phyloP scores from a whole-genome alignment of 1,140 invertebrate species.

The Capitella teleta region DNA sequence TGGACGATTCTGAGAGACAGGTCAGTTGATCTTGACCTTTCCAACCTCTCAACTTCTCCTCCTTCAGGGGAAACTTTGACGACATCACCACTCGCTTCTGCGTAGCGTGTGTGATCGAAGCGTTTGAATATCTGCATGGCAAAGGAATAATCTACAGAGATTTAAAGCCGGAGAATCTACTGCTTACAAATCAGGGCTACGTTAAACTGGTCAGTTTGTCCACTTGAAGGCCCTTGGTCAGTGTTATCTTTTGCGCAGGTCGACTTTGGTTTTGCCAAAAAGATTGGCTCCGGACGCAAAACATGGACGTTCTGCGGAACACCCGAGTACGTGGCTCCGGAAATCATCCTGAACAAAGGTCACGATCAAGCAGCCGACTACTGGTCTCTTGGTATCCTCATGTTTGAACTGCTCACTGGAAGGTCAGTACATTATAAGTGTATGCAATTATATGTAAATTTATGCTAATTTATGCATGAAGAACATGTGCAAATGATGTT shows the following conservation, averaged over 20 bases:
- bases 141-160: conserved; percentile 83
- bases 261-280: conserved; percentile 96
- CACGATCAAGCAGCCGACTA: conserved; percentile 87
- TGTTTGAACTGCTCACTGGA: conserved; percentile 82
- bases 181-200: conserved; percentile 75
- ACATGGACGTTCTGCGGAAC: conserved; percentile 95
- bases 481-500: conserved; percentile 22
- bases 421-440: too few relatives aligned
- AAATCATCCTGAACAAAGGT: conserved; percentile 80
- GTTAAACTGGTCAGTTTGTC: conserved; percentile 72
- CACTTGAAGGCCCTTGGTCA: too few relatives aligned
- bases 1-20: conserved; percentile 39
- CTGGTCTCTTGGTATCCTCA: conserved; percentile 86
- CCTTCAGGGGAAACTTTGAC: conserved; percentile 60
- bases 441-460: too few relatives aligned
- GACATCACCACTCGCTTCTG: conserved; percentile 78
- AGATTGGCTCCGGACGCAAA: conserved; percentile 65
- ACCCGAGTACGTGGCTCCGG: conserved; percentile 79
- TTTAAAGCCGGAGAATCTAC: conserved; percentile 88
- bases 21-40: conserved; percentile 6
- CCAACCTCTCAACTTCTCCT: not conserved
- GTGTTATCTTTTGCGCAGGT: conserved; percentile 48
- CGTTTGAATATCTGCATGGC: conserved; percentile 77
- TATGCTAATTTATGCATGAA: too few relatives aligned
- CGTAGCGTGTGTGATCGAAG: conserved; percentile 80